These are phyloP conservation scores for Petaurus breviceps DNA, from an alignment of 2,113 vertebrate species.

Conservation along the genomic window DNA sequence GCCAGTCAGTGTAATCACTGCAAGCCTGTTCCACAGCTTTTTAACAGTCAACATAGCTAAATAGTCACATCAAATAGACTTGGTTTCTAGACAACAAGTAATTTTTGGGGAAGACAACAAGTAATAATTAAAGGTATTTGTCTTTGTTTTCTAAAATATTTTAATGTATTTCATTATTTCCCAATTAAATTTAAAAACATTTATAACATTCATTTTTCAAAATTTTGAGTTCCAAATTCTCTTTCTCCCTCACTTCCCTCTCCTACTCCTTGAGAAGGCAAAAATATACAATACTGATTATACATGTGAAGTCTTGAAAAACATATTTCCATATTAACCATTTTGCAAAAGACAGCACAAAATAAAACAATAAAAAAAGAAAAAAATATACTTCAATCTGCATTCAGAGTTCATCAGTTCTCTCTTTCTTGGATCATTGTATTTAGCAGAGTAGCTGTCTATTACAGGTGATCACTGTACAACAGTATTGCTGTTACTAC, in stretches of 20 bases:
- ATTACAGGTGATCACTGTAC: not conserved
- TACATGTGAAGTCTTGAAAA: not conserved
- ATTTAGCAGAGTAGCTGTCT: not conserved
- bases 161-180: not conserved
- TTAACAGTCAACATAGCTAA: not conserved
- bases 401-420: not conserved
- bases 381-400: not conserved
- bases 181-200: not conserved
- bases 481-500: not conserved
- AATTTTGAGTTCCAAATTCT: not conserved
- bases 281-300: not conserved
- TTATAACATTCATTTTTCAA: not conserved
- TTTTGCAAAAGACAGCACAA: not conserved
- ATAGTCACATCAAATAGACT: not conserved
- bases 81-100: not conserved
- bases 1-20: not conserved
- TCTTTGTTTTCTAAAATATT: not conserved
- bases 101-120: not conserved
- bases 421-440: not conserved
- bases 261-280: not conserved
- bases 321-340: not conserved
- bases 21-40: not conserved
- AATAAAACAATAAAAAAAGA: not conserved
- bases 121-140: not conserved
- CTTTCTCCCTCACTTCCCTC: not conserved